Conservation (phyloP, 1,140 invertebrate species). For the Solenopsis fugax region DNA sequence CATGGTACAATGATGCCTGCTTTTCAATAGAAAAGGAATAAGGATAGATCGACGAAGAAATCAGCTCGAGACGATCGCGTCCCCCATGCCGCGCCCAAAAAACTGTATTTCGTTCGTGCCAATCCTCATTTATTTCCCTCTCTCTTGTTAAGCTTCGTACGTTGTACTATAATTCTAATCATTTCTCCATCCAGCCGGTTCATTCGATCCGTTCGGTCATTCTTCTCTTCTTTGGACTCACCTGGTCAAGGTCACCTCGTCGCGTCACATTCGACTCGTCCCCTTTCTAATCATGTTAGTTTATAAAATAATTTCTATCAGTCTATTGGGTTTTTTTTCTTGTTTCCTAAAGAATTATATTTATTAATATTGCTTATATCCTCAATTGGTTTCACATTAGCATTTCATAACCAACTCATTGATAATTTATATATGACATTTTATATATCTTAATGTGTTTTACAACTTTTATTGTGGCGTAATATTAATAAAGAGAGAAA, state of each 20-base stretch:
- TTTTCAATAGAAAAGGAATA: constrained; percentile 6
- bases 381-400: background rate
- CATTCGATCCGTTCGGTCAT: constrained; percentile 2
- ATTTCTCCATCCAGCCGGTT: constrained; percentile 56
- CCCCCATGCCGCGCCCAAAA: constrained; percentile 64
- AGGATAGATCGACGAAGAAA: constrained; percentile 11
- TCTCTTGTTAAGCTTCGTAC: constrained; percentile 14
- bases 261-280: background rate
- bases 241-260: constrained; percentile 52
- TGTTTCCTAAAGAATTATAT: background rate
- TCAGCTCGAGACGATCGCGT: constrained; percentile 58
- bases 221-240: constrained; percentile 13
- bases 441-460: background rate
- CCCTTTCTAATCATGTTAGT: constrained; percentile 22
- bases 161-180: constrained; percentile 61
- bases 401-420: background rate
- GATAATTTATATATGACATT: constrained; percentile 13
- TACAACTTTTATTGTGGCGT: background rate
- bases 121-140: background rate
- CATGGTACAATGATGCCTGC: constrained; percentile 3
- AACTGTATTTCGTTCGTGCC: constrained; percentile 13
- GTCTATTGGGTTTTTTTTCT: background rate
- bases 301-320: background rate
- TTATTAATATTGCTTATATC: background rate
- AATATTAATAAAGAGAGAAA: background rate